These are phyloP conservation scores for Synanthedon andrenaeformis DNA, from an alignment of 2,888 invertebrate species.

Conservation along the genomic window DNA sequence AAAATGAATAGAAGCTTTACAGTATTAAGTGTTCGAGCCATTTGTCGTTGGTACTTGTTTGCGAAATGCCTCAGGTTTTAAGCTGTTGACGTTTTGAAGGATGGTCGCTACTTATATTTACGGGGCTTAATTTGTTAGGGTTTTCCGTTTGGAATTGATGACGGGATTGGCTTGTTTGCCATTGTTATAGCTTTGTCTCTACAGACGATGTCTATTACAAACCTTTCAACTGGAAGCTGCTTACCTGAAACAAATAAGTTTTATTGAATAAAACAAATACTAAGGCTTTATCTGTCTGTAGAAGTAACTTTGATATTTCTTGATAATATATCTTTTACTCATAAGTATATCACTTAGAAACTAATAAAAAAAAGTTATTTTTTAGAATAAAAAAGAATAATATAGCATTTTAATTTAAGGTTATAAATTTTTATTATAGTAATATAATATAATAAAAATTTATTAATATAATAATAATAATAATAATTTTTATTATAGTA, in stretches of 20 bases:
- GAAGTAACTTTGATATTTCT: too few relatives aligned
- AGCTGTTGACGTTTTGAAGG: conserved; percentile 39
- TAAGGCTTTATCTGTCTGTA: not conserved
- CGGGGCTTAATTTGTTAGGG: conserved; percentile 37
- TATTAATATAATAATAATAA: too few relatives aligned
- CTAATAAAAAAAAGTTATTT: too few relatives aligned
- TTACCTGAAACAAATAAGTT: conserved; percentile 5
- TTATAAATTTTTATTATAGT: too few relatives aligned
- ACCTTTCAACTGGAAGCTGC: not conserved
- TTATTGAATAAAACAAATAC: not conserved
- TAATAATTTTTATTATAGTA: too few relatives aligned
- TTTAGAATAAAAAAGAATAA: too few relatives aligned
- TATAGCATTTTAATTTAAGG: too few relatives aligned
- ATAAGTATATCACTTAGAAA: too few relatives aligned
- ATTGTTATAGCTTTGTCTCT: conserved; percentile 4
- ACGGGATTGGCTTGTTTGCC: conserved; percentile 22
- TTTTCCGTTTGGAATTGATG: conserved; percentile 22
- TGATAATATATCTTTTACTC: too few relatives aligned
- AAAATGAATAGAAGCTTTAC: conserved; percentile 47
- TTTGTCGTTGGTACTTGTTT: conserved; percentile 29
- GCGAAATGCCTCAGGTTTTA: conserved; percentile 18
- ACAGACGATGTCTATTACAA: not conserved
- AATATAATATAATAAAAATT: too few relatives aligned
- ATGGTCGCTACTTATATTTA: conserved; percentile 35
- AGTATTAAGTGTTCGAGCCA: conserved; percentile 31